phyloP scores from a whole-genome alignment of 2,888 invertebrate genomes.

The Drosophila macrospina region DNA sequence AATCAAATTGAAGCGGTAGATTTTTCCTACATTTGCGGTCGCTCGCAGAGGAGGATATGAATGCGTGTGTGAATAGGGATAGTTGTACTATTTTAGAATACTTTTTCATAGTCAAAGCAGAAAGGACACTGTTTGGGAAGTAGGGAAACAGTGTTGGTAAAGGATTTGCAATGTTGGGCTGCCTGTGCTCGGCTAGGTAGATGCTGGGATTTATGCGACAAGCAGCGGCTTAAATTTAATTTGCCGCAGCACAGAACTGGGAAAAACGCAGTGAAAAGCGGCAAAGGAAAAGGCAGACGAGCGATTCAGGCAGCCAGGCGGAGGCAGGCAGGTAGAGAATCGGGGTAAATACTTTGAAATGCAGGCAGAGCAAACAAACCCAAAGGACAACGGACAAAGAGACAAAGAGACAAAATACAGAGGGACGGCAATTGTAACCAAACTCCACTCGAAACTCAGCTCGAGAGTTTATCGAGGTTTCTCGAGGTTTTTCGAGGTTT shows the following conservation, averaged over 20 bases:
- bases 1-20: conserved; percentile 63
- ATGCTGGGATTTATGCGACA: conserved; percentile 41
- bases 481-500: conserved; percentile 25
- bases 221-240: conserved; percentile 56
- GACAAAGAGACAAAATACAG: conserved; percentile 1
- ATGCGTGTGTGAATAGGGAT: background rate
- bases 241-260: conserved; percentile 37
- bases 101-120: background rate
- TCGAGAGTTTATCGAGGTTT: conserved; percentile 63
- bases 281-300: conserved; percentile 6
- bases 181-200: conserved; percentile 16
- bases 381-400: conserved; percentile 50
- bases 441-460: conserved; percentile 62
- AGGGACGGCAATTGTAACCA: conserved; percentile 62
- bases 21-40: conserved; percentile 16
- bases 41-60: background rate
- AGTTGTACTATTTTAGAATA: conserved; percentile 3
- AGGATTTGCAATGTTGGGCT: background rate
- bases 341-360: conserved; percentile 55
- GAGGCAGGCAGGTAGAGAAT: conserved; percentile 1
- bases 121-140: conserved; percentile 1
- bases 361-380: conserved; percentile 60
- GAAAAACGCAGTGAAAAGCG: conserved; percentile 22
- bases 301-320: background rate
- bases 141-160: conserved; percentile 9